A percentile compares a stretch with the other conserved stretches of the same genome.
Conservation (phyloP, 2,113 vertebrate genomes). For the Pica pica region DNA sequence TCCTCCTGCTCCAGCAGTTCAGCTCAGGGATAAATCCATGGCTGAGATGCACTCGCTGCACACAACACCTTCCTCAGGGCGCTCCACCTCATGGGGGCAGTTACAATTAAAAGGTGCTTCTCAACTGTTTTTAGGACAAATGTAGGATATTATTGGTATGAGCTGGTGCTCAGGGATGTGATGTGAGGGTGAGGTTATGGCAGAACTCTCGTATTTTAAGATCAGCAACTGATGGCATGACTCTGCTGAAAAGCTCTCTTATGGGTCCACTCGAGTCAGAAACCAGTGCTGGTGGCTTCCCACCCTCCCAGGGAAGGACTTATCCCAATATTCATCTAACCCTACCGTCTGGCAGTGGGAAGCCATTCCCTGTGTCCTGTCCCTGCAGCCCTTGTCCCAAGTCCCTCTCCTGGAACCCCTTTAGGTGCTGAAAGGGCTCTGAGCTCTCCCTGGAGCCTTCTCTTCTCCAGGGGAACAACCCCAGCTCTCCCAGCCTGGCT, state of each 20-base stretch:
- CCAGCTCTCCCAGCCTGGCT: background rate
- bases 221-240: too few species aligned
- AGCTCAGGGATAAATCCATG: background rate
- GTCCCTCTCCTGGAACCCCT: background rate
- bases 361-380: background rate
- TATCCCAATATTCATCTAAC: accelerated
- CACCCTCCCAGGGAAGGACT: background rate
- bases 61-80: background rate
- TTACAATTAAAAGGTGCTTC: background rate
- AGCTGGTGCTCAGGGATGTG: accelerated
- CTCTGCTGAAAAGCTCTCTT: background rate
- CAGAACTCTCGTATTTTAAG: background rate
- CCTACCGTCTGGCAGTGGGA: background rate
- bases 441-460: background rate
- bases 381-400: background rate
- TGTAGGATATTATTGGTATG: accelerated
- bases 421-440: background rate
- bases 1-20: background rate
- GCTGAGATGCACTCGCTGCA: background rate
- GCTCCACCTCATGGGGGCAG: accelerated
- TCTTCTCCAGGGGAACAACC: accelerated
- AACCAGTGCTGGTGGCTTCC: background rate
- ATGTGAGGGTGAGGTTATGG: background rate
- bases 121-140: background rate
- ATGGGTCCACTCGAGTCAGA: background rate